Conservation (phyloP, 2,113 vertebrate species). For the Aspidoscelis tigris region DNA sequence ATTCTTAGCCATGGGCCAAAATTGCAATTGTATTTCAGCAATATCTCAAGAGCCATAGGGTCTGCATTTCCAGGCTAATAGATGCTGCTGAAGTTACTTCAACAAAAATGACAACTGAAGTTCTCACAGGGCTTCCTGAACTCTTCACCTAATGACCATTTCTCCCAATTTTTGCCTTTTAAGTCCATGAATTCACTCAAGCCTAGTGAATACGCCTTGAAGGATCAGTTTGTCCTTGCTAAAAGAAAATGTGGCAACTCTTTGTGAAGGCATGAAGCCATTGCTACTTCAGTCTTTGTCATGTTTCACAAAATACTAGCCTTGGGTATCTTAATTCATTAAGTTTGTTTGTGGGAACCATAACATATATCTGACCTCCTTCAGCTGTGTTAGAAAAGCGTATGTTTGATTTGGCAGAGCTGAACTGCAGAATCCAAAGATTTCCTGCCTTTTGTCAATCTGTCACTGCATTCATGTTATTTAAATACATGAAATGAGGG, state of each 20-base stretch:
- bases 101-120: neutral
- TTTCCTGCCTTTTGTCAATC: conserved; percentile 64
- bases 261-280: neutral
- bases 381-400: neutral
- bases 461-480: conserved; percentile 48
- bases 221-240: neutral
- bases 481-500: conserved; percentile 26
- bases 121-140: neutral
- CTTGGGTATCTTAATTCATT: neutral
- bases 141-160: neutral
- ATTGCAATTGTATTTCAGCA: no score
- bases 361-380: conserved; percentile 45
- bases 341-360: conserved; percentile 41
- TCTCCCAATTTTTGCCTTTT: neutral
- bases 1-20: no score
- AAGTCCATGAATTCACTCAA: neutral
- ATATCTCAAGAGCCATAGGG: no score
- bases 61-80: no score
- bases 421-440: conserved; percentile 42
- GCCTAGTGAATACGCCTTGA: neutral
- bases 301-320: accelerated
- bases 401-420: conserved; percentile 61
- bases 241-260: neutral
- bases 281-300: accelerated
- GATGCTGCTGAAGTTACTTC: no score